Base-by-base conservation (phyloP, 2,888 invertebrate genomes). In the Drosophila peninsularis region DNA sequence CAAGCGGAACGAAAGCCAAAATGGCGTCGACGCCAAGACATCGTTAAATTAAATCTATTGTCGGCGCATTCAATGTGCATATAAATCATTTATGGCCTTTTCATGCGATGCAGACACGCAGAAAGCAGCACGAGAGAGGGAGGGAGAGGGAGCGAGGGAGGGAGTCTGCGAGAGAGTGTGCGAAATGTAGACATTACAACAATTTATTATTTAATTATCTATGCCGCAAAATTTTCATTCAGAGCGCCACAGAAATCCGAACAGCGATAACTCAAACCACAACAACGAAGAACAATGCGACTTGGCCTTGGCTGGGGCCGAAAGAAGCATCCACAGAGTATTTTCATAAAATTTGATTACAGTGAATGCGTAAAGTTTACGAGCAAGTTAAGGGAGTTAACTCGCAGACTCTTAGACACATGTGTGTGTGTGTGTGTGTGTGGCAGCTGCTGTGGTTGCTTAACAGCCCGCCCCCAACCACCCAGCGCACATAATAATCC, bases 141-240 rank as follows among this genome's bases (percentile, higher is more conserved):
- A 9, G 36, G 4, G n/a, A 13, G 19, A 13, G 19, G 2, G 24
- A 9, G 14, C 19, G 58, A 9, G 42, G 21, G 65, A 55, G 50
- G 49, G 63, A n/a, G n/a, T n/a, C n/a, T n/a, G n/a, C 68, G 34
- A 10, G 17, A 30, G 60, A 19, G 47, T 32, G 66, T 61, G 57
- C 61, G 63, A 80, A 82, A 80, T 80, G 71, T 77, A 80, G 80
- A 80, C 83, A 82, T 82, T 73, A 78, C 73, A 82, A 81, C 81
- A 84, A 82, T 82, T 82, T 82, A 84, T 82, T 82, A 83, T 82
- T 82, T 82, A 82, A 82, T 82, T 82, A 82, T 83, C 81, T 71
- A 71, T 75, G 72, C 81, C 81, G 71, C 81, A 83, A 78, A 82
- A 82, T 82, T 80, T 78, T 78, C 80, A 74, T 73, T 68, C 73